Percentiles rank a stretch among this genome's conserved stretches.
These are phyloP conservation scores for Philereme vetulata DNA, from an alignment of 2,888 invertebrate species.

Conservation along the genomic window DNA sequence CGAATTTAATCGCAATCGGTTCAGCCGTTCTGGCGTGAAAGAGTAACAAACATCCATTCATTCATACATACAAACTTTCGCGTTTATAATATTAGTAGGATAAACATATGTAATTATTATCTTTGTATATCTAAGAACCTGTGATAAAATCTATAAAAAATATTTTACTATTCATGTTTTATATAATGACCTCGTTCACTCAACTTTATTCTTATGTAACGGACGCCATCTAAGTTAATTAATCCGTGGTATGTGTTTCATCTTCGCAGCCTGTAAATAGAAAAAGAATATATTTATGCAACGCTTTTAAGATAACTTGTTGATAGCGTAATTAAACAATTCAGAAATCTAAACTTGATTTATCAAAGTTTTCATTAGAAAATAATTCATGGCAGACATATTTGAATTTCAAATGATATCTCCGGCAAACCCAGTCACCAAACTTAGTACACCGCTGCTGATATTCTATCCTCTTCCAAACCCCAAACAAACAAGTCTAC, in stretches of 20 bases:
- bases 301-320: neutral
- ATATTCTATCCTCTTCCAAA: no score
- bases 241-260: constrained; percentile 26
- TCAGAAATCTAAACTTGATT: neutral
- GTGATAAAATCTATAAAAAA: no score
- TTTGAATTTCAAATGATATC: neutral
- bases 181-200: constrained; percentile 6
- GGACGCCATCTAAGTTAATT: constrained; percentile 11
- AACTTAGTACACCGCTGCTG: neutral
- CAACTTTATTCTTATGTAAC: constrained; percentile 19
- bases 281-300: constrained; percentile 35
- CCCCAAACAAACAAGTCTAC: neutral
- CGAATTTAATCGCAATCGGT: no score
- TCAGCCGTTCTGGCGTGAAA: no score
- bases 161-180: neutral
- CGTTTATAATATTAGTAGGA: no score
- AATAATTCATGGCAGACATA: neutral
- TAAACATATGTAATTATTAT: no score
- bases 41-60: no score
- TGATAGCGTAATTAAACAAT: neutral
- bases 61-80: no score
- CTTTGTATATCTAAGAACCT: no score
- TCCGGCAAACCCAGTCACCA: neutral
- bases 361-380: constrained; percentile 11
- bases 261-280: constrained; percentile 41